Evolutionary conservation across 2,797 vertebrate species (phyloP), one percentile per base, ranked within the genome.

Genomic region (Rhinichthys osculus): DNA sequence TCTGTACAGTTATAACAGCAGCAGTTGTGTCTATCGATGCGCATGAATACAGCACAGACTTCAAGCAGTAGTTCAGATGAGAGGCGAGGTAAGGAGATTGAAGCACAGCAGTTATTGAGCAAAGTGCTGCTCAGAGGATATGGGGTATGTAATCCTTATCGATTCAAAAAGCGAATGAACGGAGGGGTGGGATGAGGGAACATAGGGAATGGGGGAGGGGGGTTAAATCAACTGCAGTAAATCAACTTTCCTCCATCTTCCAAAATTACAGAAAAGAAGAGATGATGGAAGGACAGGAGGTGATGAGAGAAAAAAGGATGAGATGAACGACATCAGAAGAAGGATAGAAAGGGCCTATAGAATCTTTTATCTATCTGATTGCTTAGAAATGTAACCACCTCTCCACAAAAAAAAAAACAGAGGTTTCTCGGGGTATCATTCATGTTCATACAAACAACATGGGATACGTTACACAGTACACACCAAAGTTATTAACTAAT

Each of bases 111-210:
- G 54, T 50, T 64, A 64, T 6, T 71, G 52, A 79, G 67, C 77
- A 71, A 52, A 85, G 44, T 40, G 59, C 73, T 77, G 44, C 83
- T 38, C 40, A 21, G 44, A 33, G 50, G 59, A 69, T 54, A 71
- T 78, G 67, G 76, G 42, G 42, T 74, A 81, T 85, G 69, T 73
- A 74, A 85, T 85, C 57, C 42, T 81, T 74, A 85, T 85, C 35
- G 78, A 85, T 81, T 85, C 27, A 62, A 57, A 67, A 72, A 67
- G 66, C 10, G 11, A 80, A 40, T 7, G 52, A 72, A 40, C 0
- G 4, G 47, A 50, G 47, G 47, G 47, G 5, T 50, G 47, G 16
- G 47, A 50, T 17, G 47, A 50, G 47, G 47, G 47, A 17, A 50
- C 1, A 5, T 1, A 1, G 44, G 4, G 27, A 52, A 62, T 59